Base-by-base conservation (phyloP, 1,140 invertebrate species). In the Megalonaias nervosa region DNA sequence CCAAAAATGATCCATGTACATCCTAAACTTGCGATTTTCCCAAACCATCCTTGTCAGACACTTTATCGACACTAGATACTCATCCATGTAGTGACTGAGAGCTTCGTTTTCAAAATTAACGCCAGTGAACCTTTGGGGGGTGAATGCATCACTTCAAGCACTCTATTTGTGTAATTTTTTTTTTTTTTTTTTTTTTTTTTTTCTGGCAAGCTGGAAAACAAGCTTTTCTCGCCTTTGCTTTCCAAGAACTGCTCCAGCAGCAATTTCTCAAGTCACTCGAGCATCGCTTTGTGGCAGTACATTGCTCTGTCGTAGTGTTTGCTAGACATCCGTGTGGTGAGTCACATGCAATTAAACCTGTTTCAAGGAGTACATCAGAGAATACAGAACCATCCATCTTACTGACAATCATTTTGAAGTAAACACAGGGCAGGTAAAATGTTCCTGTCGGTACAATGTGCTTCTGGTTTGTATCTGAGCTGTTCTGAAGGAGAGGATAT, bases 361-460 rank as follows among this genome's bases (percentile, higher is more conserved):
- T 17, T 38, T 80, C 74, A 31, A 80, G 19, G 12, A 82, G 66
- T 19, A 81, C 70, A 57, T 77, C 80, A 26, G 74, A 67, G n/a
- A 74, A 67, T 16, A 70, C 68, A 31, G 75, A 67, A 14, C 83
- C 83, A 60, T 57, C 58, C 77, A 85, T 82, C 59, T 78, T 83
- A 69, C 82, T 85, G 5, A 75, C 80, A 58, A 82, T 60, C 80
- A 85, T 80, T 67, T 78, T 80, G 64, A 84, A n/a, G 61, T 80
- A 81, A 12, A 70, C 82, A 81, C 74, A 77, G 14, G 69, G 57
- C 11, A 79, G 58, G 71, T 80, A 77, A 38, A 84, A 80, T 9
- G 81, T 71, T 17, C 75, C 81, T 14, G 77, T 80, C 71, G 81
- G 56, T 17, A 82, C 31, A 48, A 82, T 81, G 58, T 86, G 80